phyloP scores from a whole-genome alignment of 2,797 vertebrate genomes.

The Cetoscarus ocellatus region DNA sequence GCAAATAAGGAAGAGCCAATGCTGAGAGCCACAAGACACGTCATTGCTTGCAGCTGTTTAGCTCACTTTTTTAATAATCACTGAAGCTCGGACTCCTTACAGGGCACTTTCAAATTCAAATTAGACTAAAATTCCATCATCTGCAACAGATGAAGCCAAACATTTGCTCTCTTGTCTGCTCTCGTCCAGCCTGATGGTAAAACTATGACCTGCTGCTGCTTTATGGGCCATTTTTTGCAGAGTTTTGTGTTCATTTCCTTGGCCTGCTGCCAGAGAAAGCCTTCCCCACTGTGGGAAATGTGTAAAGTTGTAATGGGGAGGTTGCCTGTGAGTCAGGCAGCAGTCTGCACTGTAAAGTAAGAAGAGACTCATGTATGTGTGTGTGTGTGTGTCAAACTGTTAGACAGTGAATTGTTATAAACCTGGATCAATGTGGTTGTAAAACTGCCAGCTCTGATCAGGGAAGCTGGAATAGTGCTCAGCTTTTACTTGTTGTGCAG shows the following conservation, averaged over 20 bases:
- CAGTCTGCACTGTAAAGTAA: conserved; percentile 49
- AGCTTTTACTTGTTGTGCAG: conserved; percentile 47
- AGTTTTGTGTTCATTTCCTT: conserved; percentile 48
- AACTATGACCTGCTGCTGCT: conserved; percentile 45
- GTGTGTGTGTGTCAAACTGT: conserved; percentile 20
- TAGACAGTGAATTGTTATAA: conserved; percentile 45
- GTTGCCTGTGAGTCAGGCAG: conserved; percentile 67
- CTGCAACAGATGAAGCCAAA: conserved; percentile 26
- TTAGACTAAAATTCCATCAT: conserved; percentile 48
- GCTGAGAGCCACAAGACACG: conserved; percentile 53
- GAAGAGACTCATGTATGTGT: conserved; percentile 7
- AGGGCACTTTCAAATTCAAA: conserved; percentile 52
- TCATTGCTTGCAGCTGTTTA: conserved; percentile 71
- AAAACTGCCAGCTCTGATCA: conserved; percentile 52
- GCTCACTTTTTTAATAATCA: conserved; percentile 26
- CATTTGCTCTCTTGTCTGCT: conserved; percentile 18
- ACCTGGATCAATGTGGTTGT: conserved; percentile 40
- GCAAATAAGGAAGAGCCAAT: conserved; percentile 48
- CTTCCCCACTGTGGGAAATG: conserved; percentile 63
- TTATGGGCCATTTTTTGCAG: conserved; percentile 36
- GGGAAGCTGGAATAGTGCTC: conserved; percentile 41
- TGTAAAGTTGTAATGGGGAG: conserved; percentile 74
- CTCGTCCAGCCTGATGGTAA: conserved; percentile 33
- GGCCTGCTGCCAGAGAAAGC: conserved; percentile 65
- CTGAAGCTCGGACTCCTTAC: conserved; percentile 50